Evolutionary conservation across 1,140 invertebrate species (phyloP).

Genomic region (Hylaeus volcanicus): DNA sequence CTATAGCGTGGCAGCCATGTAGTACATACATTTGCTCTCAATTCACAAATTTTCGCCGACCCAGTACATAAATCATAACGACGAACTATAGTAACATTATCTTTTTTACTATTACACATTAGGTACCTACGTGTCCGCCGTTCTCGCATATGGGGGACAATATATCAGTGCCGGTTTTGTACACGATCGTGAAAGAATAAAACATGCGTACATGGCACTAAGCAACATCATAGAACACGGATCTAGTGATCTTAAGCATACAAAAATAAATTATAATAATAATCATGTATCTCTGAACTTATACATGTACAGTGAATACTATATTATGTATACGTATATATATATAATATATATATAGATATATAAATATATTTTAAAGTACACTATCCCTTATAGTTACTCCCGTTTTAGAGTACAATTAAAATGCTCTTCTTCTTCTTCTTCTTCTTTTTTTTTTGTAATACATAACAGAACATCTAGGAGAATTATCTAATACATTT

Average conservation of each 20-base stretch:
- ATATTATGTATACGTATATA: conserved; percentile 67
- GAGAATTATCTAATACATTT: conserved; percentile 42
- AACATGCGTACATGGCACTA: conserved; percentile 60
- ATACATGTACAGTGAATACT: conserved; percentile 74
- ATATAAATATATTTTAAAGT: conserved; percentile 63
- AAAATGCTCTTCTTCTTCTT: conserved; percentile 59
- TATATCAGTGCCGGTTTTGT: conserved; percentile 47
- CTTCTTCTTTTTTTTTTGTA: conserved; percentile 24
- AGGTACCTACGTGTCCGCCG: conserved; percentile 50
- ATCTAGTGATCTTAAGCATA: conserved; percentile 71
- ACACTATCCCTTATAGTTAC: conserved; percentile 60
- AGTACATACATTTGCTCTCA: conserved; percentile 47
- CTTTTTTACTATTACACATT: conserved; percentile 53
- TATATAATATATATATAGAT: conserved; percentile 41
- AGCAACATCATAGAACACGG: conserved; percentile 57
- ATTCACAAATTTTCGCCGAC: conserved; percentile 16
- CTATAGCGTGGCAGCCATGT: neutral
- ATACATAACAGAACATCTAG: conserved; percentile 49
- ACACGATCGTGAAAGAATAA: conserved; percentile 48
- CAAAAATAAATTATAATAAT: conserved; percentile 77
- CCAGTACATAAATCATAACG: conserved; percentile 35
- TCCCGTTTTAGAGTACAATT: conserved; percentile 58
- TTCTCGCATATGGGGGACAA: conserved; percentile 13
- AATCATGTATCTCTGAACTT: conserved; percentile 72
- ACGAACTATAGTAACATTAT: conserved; percentile 26